Base-by-base conservation (phyloP, 2,113 vertebrate species). In the Pelmatolapia mariae region DNA sequence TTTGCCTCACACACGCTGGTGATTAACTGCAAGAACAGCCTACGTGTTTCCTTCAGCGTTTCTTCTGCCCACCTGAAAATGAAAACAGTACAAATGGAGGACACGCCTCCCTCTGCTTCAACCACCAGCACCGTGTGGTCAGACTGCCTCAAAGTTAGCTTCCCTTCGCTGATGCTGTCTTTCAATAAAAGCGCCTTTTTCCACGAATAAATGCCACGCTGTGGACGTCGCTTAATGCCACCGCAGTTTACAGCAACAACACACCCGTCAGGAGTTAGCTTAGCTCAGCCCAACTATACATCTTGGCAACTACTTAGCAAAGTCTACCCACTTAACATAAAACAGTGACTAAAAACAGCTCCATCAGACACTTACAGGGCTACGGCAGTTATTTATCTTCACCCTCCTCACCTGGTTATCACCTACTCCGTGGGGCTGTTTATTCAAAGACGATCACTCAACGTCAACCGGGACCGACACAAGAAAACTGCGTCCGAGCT, bases 391-490 rank as follows among this genome's bases (percentile, higher is more conserved):
- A 22, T 22, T n/a, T 78, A 26, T 24, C 12, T 1, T 52, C 89
- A 95, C 94, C 93, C 95, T n/a, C 10, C 1, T 52, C 88, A 95
- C 94, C 94, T 95, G 89, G 22, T 47, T 89, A 81, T 88, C 43
- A 31, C 57, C 82, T 89, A 80, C 54, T 56, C 73, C 43, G 81
- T 82, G 4, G 71, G 29, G 61, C 9, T 89, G 40, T 83, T 94
- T 83, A 47, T 53, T 86, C 18, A 88, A 85, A 88, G 18, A 26
- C 50, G 59, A 88, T 38, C 80, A 59, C 31, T 91, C 56, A 76
- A 83, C 91, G 84, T 96, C 94, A 96, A 92, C 95, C 95, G 56
- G 95, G 96, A 84, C 95, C 95, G 63, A 93, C 93, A 90, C 87
- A 92, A 57, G 87, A 92, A 93, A 92, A 92, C 91, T 94, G 94